Conservation (phyloP, 2,888 invertebrate species). For the Polydrusus tereticollis region DNA sequence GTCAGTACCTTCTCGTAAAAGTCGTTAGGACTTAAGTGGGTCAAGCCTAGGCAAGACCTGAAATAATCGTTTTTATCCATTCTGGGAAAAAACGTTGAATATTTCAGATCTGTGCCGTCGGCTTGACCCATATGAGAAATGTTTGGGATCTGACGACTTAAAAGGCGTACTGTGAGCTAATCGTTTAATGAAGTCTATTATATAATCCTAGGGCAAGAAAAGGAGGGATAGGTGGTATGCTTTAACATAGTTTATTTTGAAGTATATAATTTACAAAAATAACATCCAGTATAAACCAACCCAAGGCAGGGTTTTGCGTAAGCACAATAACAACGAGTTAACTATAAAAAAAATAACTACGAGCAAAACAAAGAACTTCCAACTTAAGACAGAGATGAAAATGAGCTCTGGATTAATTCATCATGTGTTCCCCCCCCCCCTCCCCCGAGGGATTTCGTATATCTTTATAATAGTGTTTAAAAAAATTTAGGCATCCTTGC, state of each 20-base stretch:
- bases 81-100: conserved; percentile 4
- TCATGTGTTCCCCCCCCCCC: neutral
- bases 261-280: no score
- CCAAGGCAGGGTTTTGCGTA: no score
- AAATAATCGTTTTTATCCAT: conserved; percentile 23
- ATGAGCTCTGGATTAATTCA: neutral
- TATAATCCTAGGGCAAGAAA: neutral
- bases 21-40: neutral
- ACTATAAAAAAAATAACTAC: neutral
- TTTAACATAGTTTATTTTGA: no score
- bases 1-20: no score
- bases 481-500: conserved; percentile 31
- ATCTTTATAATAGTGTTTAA: conserved; percentile 38
- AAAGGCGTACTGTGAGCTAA: conserved; percentile 18
- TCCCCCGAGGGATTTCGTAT: neutral
- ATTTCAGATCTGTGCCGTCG: conserved; percentile 4
- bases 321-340: neutral
- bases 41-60: conserved; percentile 21
- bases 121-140: conserved; percentile 25
- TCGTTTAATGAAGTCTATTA: neutral
- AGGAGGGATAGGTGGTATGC: neutral
- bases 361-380: neutral
- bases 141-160: conserved; percentile 16
- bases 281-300: no score
- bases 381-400: neutral